A percentile compares a stretch with the other conserved stretches of the same genome.
These are phyloP conservation scores for Pseudochirops corinnae DNA, from an alignment of 2,797 vertebrate genomes.

Conservation along the genomic window DNA sequence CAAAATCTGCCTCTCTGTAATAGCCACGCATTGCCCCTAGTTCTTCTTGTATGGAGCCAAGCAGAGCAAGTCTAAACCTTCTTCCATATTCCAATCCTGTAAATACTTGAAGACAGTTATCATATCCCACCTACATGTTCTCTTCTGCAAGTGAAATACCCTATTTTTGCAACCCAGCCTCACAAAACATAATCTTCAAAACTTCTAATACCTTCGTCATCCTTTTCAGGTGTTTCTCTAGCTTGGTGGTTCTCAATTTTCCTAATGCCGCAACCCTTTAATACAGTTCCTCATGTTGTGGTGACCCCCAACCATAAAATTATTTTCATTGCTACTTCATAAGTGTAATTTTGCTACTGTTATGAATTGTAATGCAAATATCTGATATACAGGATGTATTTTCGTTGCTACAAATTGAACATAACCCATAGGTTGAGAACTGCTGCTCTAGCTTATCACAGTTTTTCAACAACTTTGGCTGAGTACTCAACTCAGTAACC, in stretches of 20 bases:
- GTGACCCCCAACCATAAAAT: too few species aligned
- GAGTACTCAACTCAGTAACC: not conserved
- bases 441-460: not conserved
- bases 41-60: not conserved
- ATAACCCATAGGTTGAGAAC: too few species aligned
- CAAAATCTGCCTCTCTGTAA: not conserved
- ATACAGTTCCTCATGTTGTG: too few species aligned
- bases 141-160: not conserved
- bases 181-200: not conserved
- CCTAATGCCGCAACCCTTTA: too few species aligned
- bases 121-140: not conserved
- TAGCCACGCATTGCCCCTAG: not conserved
- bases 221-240: not conserved
- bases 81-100: not conserved
- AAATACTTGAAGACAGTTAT: not conserved
- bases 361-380: too few species aligned
- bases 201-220: not conserved
- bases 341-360: too few species aligned
- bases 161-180: not conserved
- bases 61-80: not conserved
- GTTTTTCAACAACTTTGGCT: not conserved
- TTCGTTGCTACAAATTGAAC: too few species aligned
- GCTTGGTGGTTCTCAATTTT: not conserved
- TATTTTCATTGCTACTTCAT: too few species aligned
- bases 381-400: too few species aligned